Conservation (phyloP, 2,113 vertebrate species). For the Bubalus kerabau region DNA sequence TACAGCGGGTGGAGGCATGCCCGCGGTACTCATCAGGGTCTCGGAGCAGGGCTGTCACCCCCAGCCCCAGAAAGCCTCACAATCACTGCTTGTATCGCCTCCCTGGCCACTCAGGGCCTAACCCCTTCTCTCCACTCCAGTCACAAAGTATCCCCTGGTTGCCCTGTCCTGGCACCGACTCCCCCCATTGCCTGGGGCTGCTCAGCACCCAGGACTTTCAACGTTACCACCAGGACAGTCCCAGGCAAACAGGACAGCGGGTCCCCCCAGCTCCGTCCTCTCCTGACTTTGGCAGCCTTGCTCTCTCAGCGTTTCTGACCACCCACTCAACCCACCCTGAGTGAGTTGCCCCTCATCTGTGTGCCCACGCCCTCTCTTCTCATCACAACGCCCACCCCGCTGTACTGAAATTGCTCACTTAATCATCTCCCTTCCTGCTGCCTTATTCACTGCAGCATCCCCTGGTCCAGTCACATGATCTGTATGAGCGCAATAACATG, state of each 20-base stretch:
- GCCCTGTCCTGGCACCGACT: neutral
- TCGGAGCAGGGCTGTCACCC: neutral
- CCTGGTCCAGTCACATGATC: neutral
- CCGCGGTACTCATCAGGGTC: accelerated
- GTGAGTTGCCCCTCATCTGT: neutral
- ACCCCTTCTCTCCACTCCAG: neutral
- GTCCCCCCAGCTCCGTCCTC: neutral
- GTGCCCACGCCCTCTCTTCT: neutral
- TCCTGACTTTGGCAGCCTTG: too few relatives aligned
- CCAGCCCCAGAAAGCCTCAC: neutral
- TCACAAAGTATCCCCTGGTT: neutral
- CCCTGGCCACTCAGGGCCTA: neutral
- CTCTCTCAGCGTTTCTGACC: neutral
- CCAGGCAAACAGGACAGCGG: neutral
- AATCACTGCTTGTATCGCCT: neutral
- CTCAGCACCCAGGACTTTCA: neutral
- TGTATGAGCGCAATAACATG: neutral
- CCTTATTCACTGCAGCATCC: neutral
- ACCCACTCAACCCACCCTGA: neutral
- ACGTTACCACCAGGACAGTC: neutral
- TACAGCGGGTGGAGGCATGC: neutral
- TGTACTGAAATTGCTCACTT: neutral
- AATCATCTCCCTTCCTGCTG: neutral
- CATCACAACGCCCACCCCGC: neutral
- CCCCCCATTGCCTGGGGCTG: neutral